Conservation (phyloP, 2,797 vertebrate genomes). For the Rhinatrema bivittatum region DNA sequence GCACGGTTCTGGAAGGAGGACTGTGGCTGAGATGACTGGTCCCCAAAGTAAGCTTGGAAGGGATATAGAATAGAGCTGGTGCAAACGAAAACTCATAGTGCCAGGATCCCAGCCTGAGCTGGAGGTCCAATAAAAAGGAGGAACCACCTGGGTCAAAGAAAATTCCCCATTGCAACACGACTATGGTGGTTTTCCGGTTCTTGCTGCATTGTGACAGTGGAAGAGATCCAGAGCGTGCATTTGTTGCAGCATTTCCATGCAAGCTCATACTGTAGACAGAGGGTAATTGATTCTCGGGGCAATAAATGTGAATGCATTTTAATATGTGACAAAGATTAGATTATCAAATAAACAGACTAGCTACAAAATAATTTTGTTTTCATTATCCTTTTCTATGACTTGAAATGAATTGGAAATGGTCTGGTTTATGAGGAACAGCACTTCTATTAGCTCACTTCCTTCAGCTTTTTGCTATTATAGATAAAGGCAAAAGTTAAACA, state of each 20-base stretch:
- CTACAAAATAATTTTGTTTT: conserved; percentile 27
- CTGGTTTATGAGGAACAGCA: conserved; percentile 24
- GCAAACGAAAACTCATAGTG: too few relatives aligned
- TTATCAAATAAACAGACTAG: conserved; percentile 21
- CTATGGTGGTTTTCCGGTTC: too few relatives aligned
- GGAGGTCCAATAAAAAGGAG: too few relatives aligned
- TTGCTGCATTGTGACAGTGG: too few relatives aligned
- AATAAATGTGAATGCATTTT: conserved; percentile 3
- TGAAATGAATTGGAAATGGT: conserved; percentile 29
- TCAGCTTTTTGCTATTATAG: conserved; percentile 14
- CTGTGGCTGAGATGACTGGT: too few relatives aligned
- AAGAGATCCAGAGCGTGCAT: too few relatives aligned
- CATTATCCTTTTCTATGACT: conserved; percentile 19
- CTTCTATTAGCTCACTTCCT: conserved; percentile 26
- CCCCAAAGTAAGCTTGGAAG: too few relatives aligned
- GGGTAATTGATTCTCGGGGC: not conserved
- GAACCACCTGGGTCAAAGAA: too few relatives aligned
- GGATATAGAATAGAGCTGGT: too few relatives aligned
- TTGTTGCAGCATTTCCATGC: not conserved
- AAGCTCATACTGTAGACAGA: not conserved
- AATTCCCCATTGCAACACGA: too few relatives aligned
- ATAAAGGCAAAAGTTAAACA: conserved; percentile 25
- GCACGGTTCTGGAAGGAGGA: too few relatives aligned
- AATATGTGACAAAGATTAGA: conserved; percentile 25
- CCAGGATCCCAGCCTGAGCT: too few relatives aligned